These are phyloP conservation scores for Lordiphosa andalusiaca DNA, from an alignment of 2,888 invertebrate species.

Conservation along the genomic window DNA sequence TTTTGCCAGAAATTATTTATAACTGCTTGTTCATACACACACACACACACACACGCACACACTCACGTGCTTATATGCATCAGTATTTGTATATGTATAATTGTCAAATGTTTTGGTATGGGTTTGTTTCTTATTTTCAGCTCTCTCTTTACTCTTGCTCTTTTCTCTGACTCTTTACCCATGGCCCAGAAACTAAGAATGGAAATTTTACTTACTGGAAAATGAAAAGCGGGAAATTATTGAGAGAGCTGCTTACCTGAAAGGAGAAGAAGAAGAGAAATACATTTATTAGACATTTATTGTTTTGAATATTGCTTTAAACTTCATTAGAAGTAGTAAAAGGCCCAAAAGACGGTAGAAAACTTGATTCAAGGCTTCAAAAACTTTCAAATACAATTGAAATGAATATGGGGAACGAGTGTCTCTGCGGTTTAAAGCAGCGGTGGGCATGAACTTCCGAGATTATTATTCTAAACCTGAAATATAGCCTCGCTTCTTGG, in stretches of 20 bases:
- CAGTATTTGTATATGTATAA: constrained; percentile 14
- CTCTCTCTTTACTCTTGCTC: constrained; percentile 35
- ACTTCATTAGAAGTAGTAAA: too few species aligned
- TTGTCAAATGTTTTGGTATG: constrained; percentile 14
- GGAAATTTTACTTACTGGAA: constrained; percentile 3
- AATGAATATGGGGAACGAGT: too few species aligned
- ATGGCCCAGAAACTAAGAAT: neutral
- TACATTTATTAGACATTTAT: neutral
- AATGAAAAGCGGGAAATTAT: neutral
- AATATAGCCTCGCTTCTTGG: too few species aligned
- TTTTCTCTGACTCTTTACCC: too few species aligned
- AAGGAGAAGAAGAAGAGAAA: constrained; percentile 2
- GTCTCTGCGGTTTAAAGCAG: too few species aligned
- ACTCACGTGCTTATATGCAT: neutral
- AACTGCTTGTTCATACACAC: constrained; percentile 68
- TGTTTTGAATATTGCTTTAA: neutral
- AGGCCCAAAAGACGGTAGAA: too few species aligned
- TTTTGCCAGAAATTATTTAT: constrained; percentile 81
- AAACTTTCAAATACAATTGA: too few species aligned
- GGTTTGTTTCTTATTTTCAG: constrained; percentile 48
- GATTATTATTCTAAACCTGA: too few species aligned
- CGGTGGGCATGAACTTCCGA: too few species aligned
- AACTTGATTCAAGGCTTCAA: too few species aligned
- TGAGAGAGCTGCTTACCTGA: constrained; percentile 5
- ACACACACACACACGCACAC: constrained; percentile 21